Evolutionary conservation across 1,140 invertebrate genomes (phyloP), one percentile per base, ranked within the genome.

Genomic region (Trypoxylus dichotomus): DNA sequence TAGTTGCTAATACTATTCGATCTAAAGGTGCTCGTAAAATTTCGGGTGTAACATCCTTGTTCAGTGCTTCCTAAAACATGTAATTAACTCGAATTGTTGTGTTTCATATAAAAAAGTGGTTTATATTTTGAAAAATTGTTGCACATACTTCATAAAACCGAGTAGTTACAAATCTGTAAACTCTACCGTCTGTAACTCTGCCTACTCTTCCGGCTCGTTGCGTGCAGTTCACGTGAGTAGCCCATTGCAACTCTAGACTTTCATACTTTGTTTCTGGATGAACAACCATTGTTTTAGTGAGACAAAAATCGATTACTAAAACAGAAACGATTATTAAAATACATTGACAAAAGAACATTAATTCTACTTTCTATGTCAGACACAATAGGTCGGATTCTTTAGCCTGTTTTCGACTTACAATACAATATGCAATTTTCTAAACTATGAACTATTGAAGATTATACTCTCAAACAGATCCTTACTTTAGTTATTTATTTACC

Each of bases 291-390:
- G 91, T 89, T 88, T 98, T 98, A 32, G 95, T 96, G 15, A 98
- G 87, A 86, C 97, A 98, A 86, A 97, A 98, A 87, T 99, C 98
- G 83, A 99, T 95, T 6, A 99, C 96, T 96, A 85, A 68, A 83
- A 82, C 24, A 68, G 24, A 32, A 63, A 19, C n/a, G n/a, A n/a
- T n/a, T n/a, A n/a, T n/a, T n/a, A n/a, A n/a, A n/a, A n/a, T n/a
- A n/a, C n/a, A 37, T 37, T 7, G 32, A 37, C 1, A 5, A 37
- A 37, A 37, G 2, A 32, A 7, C 2, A 7, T 32, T n/a, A 24
- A 71, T n/a, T 24, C 63, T 24, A 6, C 24, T 25, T 19, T 32
- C 25, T 21, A 24, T 71, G 15, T n/a, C n/a, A n/a, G n/a, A n/a
- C n/a, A n/a, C n/a, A n/a, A n/a, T n/a, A n/a, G n/a, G n/a, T n/a